Conservation (phyloP, 2,113 vertebrate species). For the Corythaeola cristata region DNA sequence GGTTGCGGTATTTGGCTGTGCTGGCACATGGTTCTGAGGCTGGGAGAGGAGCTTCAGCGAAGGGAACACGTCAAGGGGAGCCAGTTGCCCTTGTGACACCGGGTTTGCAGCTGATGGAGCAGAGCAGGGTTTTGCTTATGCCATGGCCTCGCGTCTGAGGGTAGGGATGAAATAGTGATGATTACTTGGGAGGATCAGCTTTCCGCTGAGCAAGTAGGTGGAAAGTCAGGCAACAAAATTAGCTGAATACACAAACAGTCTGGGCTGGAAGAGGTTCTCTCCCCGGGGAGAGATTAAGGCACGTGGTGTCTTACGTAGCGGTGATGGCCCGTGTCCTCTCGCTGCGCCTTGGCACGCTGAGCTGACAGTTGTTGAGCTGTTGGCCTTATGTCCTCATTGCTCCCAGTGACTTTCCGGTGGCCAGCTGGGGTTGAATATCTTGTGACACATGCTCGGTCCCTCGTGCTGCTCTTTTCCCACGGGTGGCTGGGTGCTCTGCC, state of each 20-base stretch:
- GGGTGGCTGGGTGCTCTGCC: neutral
- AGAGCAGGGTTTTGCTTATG: neutral
- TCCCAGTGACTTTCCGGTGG: constrained; percentile 28
- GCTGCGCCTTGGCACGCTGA: neutral
- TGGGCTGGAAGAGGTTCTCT: constrained; percentile 26
- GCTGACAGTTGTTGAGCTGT: constrained; percentile 40
- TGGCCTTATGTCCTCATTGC: constrained; percentile 12
- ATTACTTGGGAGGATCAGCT: constrained; percentile 46
- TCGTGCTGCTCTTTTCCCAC: neutral
- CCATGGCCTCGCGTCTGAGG: neutral
- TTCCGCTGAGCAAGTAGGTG: constrained; percentile 64
- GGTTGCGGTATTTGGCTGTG: neutral
- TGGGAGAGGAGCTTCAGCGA: neutral
- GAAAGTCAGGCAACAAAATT: constrained; percentile 66
- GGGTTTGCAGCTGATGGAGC: constrained; percentile 24
- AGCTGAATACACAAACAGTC: constrained; percentile 67
- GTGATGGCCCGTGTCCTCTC: neutral
- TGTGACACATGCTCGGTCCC: neutral
- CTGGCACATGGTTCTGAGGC: neutral
- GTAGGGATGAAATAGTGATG: constrained; percentile 48
- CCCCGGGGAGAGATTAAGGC: constrained; percentile 5
- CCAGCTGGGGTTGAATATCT: neutral
- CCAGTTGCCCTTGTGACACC: constrained; percentile 31
- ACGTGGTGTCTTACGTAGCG: constrained; percentile 13
- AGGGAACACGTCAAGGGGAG: neutral